These are phyloP conservation scores for Hyalella azteca DNA, from an alignment of 2,888 invertebrate species.

Conservation along the genomic window DNA sequence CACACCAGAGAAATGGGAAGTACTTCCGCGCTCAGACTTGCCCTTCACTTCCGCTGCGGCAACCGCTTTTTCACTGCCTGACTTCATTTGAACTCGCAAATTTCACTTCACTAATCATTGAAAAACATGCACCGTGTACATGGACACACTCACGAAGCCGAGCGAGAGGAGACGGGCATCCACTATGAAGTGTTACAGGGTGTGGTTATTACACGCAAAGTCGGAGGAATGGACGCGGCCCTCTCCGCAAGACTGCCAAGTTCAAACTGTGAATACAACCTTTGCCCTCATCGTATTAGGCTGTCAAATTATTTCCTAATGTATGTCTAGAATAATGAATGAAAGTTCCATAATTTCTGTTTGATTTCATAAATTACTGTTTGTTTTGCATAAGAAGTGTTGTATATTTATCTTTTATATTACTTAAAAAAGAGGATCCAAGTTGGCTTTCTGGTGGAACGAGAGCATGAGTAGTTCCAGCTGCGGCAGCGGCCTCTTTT, in stretches of 20 bases:
- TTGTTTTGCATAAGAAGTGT: no score
- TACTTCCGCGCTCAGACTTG: constrained; percentile 36
- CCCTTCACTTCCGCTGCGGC: constrained; percentile 38
- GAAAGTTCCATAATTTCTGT: no score
- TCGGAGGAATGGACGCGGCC: neutral
- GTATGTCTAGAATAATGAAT: no score
- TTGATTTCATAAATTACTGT: no score
- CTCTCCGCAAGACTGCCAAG: neutral
- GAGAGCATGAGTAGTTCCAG: neutral
- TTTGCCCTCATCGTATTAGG: neutral
- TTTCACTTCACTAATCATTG: neutral
- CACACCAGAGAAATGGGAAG: neutral
- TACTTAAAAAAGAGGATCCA: no score
- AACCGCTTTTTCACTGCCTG: neutral
- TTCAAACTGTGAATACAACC: neutral
- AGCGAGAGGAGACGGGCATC: neutral
- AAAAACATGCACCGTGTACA: neutral
- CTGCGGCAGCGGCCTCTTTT: constrained; percentile 6
- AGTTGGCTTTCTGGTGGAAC: neutral
- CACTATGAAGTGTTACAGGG: neutral
- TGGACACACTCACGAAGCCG: neutral
- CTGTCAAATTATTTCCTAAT: no score
- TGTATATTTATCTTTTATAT: no score
- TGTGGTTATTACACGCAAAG: constrained; percentile 7
- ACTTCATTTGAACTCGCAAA: neutral